A percentile compares a stretch with the other conserved stretches of the same genome.
Evolutionary conservation across 1,140 invertebrate species (phyloP).

Genomic region (Caenorhabditis elegans): DNA sequence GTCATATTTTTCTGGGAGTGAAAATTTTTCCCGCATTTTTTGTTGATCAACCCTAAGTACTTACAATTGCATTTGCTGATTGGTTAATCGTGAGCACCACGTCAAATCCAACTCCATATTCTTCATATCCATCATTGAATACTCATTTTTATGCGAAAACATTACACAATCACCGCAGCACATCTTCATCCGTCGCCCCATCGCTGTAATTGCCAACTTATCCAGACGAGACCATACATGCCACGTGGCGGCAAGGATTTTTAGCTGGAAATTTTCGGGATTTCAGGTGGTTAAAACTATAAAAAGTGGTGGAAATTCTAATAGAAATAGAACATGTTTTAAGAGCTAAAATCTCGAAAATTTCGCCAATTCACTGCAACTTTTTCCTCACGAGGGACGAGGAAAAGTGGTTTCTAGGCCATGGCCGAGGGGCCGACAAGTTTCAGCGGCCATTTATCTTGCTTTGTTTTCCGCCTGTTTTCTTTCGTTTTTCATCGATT

Average conservation of each 20-base stretch:
- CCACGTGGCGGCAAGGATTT: neutral
- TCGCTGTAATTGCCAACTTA: neutral
- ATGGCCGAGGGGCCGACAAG: too few relatives aligned
- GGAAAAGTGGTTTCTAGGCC: too few relatives aligned
- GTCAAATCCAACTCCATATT: neutral
- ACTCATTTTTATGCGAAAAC: neutral
- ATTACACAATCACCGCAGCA: neutral
- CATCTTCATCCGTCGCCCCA: neutral
- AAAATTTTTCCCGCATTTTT: neutral
- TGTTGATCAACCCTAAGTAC: neutral
- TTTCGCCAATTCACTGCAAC: too few relatives aligned
- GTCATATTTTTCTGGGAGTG: too few relatives aligned
- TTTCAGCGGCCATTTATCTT: too few relatives aligned
- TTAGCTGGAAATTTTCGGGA: neutral
- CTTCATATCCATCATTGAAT: neutral
- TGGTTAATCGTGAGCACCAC: neutral
- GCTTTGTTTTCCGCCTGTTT: too few relatives aligned
- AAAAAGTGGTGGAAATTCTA: too few relatives aligned
- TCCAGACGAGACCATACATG: neutral
- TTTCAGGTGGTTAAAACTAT: too few relatives aligned
- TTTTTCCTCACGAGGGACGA: too few relatives aligned
- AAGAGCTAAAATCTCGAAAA: too few relatives aligned
- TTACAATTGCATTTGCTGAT: neutral
- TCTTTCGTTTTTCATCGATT: too few relatives aligned
- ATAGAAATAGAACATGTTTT: too few relatives aligned